Base-by-base conservation (phyloP, 1,140 invertebrate species). In the Drosophila malerkotliana region DNA sequence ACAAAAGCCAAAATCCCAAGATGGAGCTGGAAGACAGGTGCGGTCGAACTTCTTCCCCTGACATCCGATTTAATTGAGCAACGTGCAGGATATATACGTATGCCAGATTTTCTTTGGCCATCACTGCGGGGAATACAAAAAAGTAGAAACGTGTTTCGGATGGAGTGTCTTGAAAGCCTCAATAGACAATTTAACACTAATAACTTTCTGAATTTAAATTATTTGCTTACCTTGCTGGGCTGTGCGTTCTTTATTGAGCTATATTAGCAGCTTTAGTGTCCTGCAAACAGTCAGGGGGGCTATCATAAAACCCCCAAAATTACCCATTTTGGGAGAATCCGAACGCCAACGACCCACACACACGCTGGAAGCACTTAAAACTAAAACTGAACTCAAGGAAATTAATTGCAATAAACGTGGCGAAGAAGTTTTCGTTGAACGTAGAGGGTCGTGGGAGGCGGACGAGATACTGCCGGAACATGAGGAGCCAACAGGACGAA, bases 351-450 rank as follows among this genome's bases (percentile, higher is more conserved):
- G 34, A 55, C 21, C 10, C 48, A 41, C 9, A 45, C 52, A 51
- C 72, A 66, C 54, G 56, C 44, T 58, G 63, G 64, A 78, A 78
- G 71, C 74, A 82, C 74, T 78, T 82, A 87, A 78, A 88, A 85
- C 73, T 80, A 73, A 79, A 84, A 76, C 80, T 75, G 71, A 84
- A 81, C 80, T 84, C 62, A 77, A 87, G 83, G 80, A 85, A 85
- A 87, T 85, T 85, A 87, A 85, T 85, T 85, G 82, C 82, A 82
- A 87, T 88, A 87, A 87, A 87, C 74, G 82, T 85, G 78, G 83
- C 55, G 34, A 61, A 48, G 64, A 61, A 82, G 63, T 49, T 71
- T 58, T 66, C 32, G 60, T 32, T 24, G 47, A 15, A 18, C 41
- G 41, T 9, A 1, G 10, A 18, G 41, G 14, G 34, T n/a, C 34